Evolutionary conservation across 2,888 invertebrate species (phyloP), one percentile per base, ranked within the genome.

Genomic region (Drosophila putrida): DNA sequence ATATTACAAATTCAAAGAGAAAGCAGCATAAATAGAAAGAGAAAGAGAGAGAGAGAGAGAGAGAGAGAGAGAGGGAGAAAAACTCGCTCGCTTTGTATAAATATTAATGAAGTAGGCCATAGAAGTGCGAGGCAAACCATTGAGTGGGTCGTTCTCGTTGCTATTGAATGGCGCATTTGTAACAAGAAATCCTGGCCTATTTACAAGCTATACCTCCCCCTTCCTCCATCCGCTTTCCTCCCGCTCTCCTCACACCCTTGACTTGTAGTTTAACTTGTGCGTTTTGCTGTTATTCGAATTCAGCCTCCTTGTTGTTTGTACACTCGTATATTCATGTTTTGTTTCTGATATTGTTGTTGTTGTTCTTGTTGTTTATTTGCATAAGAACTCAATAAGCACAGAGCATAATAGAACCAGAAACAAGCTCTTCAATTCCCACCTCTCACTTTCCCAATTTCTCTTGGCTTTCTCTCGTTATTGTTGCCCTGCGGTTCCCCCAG

Each of bases 21-120:
- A 62, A 33, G 55, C 59, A 43, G 15, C 41, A 31, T 6, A 31
- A 31, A 51, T 11, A 15, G 38, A 35, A 25, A 64, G 58, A 4
- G 10, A 8, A 47, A 41, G 43, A 11, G 44, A 15, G 50, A 27
- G 50, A 9, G 58, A 43, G 50, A 27, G 41, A 55, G 57, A 15
- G n/a, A 6, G 54, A 44, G 44, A 25, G 46, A 27, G 44, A 41
- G 49, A 6, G n/a, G 55, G 39, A 33, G 61, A 15, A 39, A 54
- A 50, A 66, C 33, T 68, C 33, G 43, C 51, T 59, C 31, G 67
- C 65, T 72, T 89, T 89, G 84, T 75, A 85, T 85, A 85, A 85
- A 85, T 85, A 85, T 85, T 85, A 85, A 85, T 85, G 87, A 85
- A 88, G 83, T 86, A 71, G 87, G 83, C 87, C 83, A 74, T 78